Percentiles rank a stretch among this genome's conserved stretches.
These are phyloP conservation scores for Platerodrilus igneus DNA, from an alignment of 2,888 invertebrate genomes.

Conservation along the genomic window DNA sequence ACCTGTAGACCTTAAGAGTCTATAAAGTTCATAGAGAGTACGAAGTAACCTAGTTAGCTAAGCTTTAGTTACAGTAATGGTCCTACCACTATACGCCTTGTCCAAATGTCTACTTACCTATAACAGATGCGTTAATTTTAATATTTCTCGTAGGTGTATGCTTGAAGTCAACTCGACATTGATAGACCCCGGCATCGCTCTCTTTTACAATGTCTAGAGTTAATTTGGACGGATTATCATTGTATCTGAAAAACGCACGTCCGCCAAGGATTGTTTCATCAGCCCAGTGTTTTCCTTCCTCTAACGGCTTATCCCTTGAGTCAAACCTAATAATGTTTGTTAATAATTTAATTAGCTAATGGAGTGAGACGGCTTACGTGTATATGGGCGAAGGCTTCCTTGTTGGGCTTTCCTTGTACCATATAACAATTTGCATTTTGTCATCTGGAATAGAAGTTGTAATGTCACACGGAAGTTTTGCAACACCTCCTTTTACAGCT, in stretches of 20 bases:
- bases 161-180: constrained; percentile 86
- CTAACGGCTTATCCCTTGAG: constrained; percentile 67
- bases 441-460: constrained; percentile 54
- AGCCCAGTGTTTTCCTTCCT: constrained; percentile 79
- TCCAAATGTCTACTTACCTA: constrained; percentile 63
- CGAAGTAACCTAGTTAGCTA: too few relatives aligned
- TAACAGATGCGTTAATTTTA: constrained; percentile 82
- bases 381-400: constrained; percentile 56
- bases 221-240: constrained; percentile 70
- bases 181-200: constrained; percentile 75
- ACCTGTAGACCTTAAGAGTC: too few relatives aligned
- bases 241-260: constrained; percentile 71
- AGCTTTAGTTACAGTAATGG: too few relatives aligned
- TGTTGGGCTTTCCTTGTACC: constrained; percentile 57
- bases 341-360: too few relatives aligned
- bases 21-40: too few relatives aligned
- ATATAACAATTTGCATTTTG: constrained; percentile 58
- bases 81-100: too few relatives aligned
- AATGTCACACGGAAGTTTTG: constrained; percentile 59
- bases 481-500: constrained; percentile 56
- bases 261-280: constrained; percentile 69
- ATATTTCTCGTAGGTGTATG: constrained; percentile 83
- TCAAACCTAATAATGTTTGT: constrained; percentile 57
- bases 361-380: constrained; percentile 48
- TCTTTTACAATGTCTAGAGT: constrained; percentile 70